Evolutionary conservation across 2,797 vertebrate species (phyloP), one percentile per base, ranked within the genome.

Genomic region (Poecilia wingei): DNA sequence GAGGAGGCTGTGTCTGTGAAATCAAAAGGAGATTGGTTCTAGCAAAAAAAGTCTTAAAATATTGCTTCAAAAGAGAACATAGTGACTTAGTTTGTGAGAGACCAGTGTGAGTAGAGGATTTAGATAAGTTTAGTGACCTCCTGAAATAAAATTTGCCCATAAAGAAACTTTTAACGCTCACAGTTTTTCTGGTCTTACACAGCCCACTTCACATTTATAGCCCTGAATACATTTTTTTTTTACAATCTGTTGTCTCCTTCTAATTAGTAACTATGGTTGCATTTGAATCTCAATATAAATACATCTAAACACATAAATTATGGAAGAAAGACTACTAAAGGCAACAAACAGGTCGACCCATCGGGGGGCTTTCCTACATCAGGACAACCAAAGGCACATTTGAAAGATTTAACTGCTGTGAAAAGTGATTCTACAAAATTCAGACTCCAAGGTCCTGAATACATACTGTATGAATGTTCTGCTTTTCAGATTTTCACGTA

Each of bases 1-100:
- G 90, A 91, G 8, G 93, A 86, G 0, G 69, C 1, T 0, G 0
- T 0, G 1, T 0, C 94, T 91, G 68, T 82, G 18, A 71, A 6
- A 5, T 59, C 9, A 57, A n/a, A 22, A 76, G 61, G 72, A 43
- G 3, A 39, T 13, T 0, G 53, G 72, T 82, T 22, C 72, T n/a
- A 31, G 51, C 41, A 6, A 57, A 31, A 6, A 74, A 12, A 76
- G 7, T 49, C 8, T 0, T 47, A 5, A 64, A 16, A 71, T 20
- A 2, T 47, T 47, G 4, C 39, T 31, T 10, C 6, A 51, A 39
- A 80, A 53, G 7, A n/a, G 33, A 66, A 66, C 6, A 39, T 33
- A 66, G 22, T 39, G 57, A 31, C 57, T 59, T 59, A 59, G 13
- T 28, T 33, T 33, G n/a, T 61, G 28, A 16, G 55, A n/a, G 12